Evolutionary conservation across 1,140 invertebrate species (phyloP).

Genomic region (Caenorhabditis remanei): DNA sequence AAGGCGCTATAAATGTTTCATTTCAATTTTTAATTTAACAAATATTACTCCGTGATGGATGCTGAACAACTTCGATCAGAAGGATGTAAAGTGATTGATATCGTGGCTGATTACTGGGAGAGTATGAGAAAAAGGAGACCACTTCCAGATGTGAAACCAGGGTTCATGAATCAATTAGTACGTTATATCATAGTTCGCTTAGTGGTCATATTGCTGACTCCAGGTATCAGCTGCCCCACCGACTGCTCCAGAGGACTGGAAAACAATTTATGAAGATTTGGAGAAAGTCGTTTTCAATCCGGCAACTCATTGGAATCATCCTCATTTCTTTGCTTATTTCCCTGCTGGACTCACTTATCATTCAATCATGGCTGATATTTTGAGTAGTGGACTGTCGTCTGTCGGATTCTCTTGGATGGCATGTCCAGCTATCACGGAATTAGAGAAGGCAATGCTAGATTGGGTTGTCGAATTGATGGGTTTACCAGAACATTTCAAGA

Average conservation of each 20-base stretch:
- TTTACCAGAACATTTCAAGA: slow-evolving; percentile 82
- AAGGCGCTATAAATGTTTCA: no score
- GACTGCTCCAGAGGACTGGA: slow-evolving; percentile 79
- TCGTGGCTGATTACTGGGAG: slow-evolving; percentile 81
- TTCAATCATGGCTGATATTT: slow-evolving; percentile 88
- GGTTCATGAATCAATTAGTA: slow-evolving; percentile 80
- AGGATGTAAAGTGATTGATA: slow-evolving; percentile 79
- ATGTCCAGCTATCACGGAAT: slow-evolving; percentile 93
- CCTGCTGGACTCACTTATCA: slow-evolving; percentile 94
- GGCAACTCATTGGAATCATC: slow-evolving; percentile 93
- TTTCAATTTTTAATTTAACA: no score
- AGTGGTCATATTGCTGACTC: slow-evolving; percentile 72
- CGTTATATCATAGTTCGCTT: slow-evolving; percentile 61
- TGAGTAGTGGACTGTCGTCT: slow-evolving; percentile 86
- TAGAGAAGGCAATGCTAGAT: slow-evolving; percentile 93
- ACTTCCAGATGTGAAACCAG: slow-evolving; percentile 80
- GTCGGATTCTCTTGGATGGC: slow-evolving; percentile 93
- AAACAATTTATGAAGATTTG: slow-evolving; percentile 81
- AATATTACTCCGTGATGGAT: slow-evolving; percentile 77
- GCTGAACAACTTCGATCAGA: slow-evolving; percentile 78
- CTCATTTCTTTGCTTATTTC: slow-evolving; percentile 93
- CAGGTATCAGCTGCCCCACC: slow-evolving; percentile 80
- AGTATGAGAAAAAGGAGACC: slow-evolving; percentile 83
- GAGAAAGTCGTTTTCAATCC: slow-evolving; percentile 81
- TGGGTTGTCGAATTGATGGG: slow-evolving; percentile 91